A percentile compares a stretch with the other conserved stretches of the same genome.
Evolutionary conservation across 2,888 invertebrate species (phyloP).

Genomic region (Macaria liturata): DNA sequence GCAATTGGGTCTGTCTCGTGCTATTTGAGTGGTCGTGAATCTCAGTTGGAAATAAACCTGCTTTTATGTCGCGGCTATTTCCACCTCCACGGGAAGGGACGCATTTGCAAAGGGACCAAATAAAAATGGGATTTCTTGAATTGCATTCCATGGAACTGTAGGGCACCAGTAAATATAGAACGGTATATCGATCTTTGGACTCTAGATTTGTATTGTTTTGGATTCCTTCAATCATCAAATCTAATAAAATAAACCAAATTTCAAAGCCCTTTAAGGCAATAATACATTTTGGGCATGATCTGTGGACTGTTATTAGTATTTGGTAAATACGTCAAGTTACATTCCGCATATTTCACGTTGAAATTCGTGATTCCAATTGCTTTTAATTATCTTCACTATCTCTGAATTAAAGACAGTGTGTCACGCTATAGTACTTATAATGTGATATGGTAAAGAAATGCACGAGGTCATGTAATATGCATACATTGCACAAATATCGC

Average conservation of each 20-base stretch:
- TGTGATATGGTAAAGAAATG: slow-evolving; percentile 13
- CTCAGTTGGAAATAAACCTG: slow-evolving; percentile 28
- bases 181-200: too few relatives aligned
- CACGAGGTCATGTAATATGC: slow-evolving; percentile 7
- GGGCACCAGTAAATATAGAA: too few relatives aligned
- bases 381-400: not conserved
- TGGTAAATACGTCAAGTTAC: not conserved
- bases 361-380: not conserved
- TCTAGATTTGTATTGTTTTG: too few relatives aligned
- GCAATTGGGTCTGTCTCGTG: slow-evolving; percentile 7
- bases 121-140: slow-evolving; percentile 10
- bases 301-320: too few relatives aligned
- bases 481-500: slow-evolving; percentile 11
- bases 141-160: slow-evolving; percentile 6
- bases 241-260: too few relatives aligned
- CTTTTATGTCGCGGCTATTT: slow-evolving; percentile 33
- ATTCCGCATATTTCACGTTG: not conserved
- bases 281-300: too few relatives aligned
- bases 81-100: slow-evolving; percentile 23
- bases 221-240: too few relatives aligned
- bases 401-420: too few relatives aligned
- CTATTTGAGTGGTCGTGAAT: slow-evolving; percentile 28
- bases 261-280: too few relatives aligned
- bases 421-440: too few relatives aligned
- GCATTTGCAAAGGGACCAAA: slow-evolving; percentile 22